phyloP scores from a whole-genome alignment of 2,888 invertebrate genomes.

The Pristionchus fissidentatus region DNA sequence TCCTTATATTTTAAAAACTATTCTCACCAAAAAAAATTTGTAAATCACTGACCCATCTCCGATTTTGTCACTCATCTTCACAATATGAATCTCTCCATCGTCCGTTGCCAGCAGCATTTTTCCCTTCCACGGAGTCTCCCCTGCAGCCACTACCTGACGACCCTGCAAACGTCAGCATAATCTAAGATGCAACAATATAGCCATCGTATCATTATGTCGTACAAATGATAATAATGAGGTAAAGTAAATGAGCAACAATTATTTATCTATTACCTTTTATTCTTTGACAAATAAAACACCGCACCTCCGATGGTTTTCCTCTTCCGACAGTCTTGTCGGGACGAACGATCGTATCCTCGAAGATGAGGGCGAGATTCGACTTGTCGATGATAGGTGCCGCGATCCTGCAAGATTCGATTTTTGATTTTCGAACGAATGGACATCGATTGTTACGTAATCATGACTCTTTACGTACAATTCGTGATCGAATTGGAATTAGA shows the following conservation, averaged over 20 bases:
- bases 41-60: neutral
- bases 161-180: neutral
- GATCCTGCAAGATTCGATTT: neutral
- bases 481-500: too few species aligned
- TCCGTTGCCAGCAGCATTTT: neutral
- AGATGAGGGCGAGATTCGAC: neutral
- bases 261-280: too few species aligned
- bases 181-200: neutral
- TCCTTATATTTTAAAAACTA: too few species aligned
- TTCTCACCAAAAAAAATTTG: neutral
- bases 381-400: neutral
- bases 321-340: neutral
- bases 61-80: neutral
- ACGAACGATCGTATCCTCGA: neutral
- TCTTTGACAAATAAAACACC: too few species aligned
- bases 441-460: too few species aligned
- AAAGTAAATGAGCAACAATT: too few species aligned
- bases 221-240: too few species aligned
- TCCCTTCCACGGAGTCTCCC: neutral
- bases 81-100: slow-evolving; percentile 1
- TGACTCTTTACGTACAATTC: too few species aligned
- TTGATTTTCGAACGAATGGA: too few species aligned
- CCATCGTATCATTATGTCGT: too few species aligned
- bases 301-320: neutral
- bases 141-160: neutral